Evolutionary conservation across 2,113 vertebrate genomes (phyloP).

Genomic region (Periophthalmodon schlosseri): DNA sequence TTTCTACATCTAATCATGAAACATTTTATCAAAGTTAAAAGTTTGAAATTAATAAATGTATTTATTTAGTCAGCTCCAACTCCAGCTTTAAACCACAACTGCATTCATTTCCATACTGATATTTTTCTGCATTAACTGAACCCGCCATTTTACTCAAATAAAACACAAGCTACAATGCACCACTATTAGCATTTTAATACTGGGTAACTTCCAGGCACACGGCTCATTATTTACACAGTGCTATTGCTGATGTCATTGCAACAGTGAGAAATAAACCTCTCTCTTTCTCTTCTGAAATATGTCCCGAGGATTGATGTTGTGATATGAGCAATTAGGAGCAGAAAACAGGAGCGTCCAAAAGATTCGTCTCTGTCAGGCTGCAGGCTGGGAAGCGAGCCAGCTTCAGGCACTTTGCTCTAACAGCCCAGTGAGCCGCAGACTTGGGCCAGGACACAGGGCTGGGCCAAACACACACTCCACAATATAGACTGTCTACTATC

Average conservation of each 20-base stretch:
- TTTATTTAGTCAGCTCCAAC: too few species aligned
- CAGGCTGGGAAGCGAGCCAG: conserved; percentile 59
- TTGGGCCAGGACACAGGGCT: conserved; percentile 36
- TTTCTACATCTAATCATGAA: too few species aligned
- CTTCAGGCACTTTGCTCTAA: conserved; percentile 45
- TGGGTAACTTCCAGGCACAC: neutral
- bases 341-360: conserved; percentile 53
- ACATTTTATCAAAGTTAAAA: too few species aligned
- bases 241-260: conserved; percentile 6
- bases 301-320: conserved; percentile 47
- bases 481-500: conserved; percentile 52
- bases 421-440: conserved; percentile 53
- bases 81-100: neutral
- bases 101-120: neutral
- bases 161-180: neutral
- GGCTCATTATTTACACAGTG: conserved; percentile 2
- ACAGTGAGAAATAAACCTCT: conserved; percentile 12
- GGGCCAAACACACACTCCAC: conserved; percentile 25
- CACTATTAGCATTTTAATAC: neutral
- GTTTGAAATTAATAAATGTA: too few species aligned
- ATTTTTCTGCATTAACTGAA: neutral
- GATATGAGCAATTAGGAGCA: conserved; percentile 49
- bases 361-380: conserved; percentile 66
- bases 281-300: conserved; percentile 29
- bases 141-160: neutral